Conservation (phyloP, 2,797 vertebrate species). For the Danio kyathit region DNA sequence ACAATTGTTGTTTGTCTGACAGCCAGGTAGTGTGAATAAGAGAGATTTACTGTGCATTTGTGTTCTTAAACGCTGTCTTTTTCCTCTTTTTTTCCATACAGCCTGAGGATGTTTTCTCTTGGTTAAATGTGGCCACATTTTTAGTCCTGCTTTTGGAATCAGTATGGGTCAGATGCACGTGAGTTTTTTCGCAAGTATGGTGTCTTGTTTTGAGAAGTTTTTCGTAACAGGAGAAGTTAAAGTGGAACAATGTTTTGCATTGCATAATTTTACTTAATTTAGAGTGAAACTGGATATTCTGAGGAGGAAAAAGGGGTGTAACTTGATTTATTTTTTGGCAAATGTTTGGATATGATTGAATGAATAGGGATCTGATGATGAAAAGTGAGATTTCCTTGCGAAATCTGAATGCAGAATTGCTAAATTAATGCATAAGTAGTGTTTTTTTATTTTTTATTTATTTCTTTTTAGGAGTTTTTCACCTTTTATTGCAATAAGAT, state of each 20-base stretch:
- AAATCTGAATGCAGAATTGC: not conserved
- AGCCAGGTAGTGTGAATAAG: conserved; percentile 57
- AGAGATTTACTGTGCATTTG: not conserved
- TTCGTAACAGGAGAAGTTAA: not conserved
- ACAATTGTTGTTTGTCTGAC: conserved; percentile 69
- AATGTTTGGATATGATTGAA: not conserved
- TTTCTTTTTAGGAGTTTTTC: too few relatives aligned
- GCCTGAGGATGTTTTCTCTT: not conserved
- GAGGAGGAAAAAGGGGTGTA: not conserved
- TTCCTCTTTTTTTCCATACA: not conserved
- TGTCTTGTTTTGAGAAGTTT: conserved; percentile 6
- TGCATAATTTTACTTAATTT: not conserved
- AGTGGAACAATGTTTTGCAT: not conserved
- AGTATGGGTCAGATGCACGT: not conserved
- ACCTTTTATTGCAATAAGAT: too few relatives aligned
- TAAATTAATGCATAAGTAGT: not conserved
- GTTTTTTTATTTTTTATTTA: too few relatives aligned
- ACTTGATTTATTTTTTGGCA: not conserved
- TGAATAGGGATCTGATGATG: not conserved
- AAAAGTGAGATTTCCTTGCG: not conserved
- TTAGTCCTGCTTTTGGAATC: not conserved
- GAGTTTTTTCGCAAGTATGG: not conserved
- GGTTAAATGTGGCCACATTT: not conserved
- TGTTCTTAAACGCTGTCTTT: not conserved
- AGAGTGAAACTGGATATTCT: not conserved